A percentile compares a stretch with the other conserved stretches of the same genome.
Evolutionary conservation across 2,113 vertebrate genomes (phyloP).

Genomic region (Dipodomys spectabilis): DNA sequence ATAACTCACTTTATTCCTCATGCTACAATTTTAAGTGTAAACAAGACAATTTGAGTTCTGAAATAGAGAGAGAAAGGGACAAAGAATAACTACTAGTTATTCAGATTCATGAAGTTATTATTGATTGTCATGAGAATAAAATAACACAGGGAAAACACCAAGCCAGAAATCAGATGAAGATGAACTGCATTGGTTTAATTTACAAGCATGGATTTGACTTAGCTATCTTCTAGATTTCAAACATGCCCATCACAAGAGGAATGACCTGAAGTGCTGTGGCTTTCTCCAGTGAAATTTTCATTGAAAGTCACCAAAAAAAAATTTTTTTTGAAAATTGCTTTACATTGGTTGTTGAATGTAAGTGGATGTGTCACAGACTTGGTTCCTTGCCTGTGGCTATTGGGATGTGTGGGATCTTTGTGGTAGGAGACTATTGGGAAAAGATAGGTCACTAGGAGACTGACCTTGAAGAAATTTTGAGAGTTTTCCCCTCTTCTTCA

Average conservation of each 20-base stretch:
- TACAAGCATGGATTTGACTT: not conserved
- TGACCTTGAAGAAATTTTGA: not conserved
- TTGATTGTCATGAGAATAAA: not conserved
- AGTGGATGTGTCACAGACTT: not conserved
- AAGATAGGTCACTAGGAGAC: not conserved
- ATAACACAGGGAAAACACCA: not conserved
- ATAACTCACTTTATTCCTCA: not conserved
- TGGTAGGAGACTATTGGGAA: not conserved
- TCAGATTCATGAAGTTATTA: not conserved
- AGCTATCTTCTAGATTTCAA: slow-evolving; percentile 4
- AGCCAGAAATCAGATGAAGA: not conserved
- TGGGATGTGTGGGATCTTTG: not conserved
- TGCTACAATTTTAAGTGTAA: not conserved
- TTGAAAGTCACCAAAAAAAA: not conserved
- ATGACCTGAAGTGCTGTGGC: not conserved
- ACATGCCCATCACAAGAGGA: not conserved
- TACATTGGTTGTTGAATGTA: not conserved
- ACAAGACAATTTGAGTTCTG: slow-evolving; percentile 32
- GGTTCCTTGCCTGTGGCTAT: not conserved
- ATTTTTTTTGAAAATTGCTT: not conserved
- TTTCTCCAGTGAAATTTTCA: not conserved
- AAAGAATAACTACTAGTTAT: not conserved
- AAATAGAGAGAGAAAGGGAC: not conserved
- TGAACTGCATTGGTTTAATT: not conserved
- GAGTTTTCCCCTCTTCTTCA: no score